Evolutionary conservation across 2,113 vertebrate genomes (phyloP).

Genomic region (Dolichotis patagonum): DNA sequence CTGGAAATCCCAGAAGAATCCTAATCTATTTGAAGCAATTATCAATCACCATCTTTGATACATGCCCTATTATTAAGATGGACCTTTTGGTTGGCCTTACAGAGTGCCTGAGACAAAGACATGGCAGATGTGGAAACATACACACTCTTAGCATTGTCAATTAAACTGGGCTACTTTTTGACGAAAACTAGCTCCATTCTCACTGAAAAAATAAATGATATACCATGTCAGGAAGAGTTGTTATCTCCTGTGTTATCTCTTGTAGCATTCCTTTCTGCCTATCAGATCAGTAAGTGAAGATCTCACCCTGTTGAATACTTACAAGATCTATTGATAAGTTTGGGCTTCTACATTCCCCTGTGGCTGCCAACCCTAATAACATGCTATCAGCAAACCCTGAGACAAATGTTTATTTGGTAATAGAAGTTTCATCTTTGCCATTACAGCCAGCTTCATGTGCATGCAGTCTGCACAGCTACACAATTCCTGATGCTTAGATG

Average conservation of each 20-base stretch:
- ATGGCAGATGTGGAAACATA: background rate
- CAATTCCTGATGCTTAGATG: background rate
- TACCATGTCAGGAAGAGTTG: background rate
- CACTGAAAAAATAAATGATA: background rate
- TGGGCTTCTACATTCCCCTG: background rate
- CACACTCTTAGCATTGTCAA: background rate
- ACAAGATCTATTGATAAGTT: background rate
- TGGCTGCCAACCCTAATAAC: background rate
- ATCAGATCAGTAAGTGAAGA: background rate
- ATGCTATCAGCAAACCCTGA: background rate
- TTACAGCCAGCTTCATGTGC: background rate
- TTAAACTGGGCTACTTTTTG: background rate
- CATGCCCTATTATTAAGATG: background rate
- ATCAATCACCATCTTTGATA: background rate
- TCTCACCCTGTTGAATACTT: background rate
- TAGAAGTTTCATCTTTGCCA: background rate
- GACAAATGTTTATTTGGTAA: background rate
- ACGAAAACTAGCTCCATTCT: background rate
- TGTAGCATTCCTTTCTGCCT: background rate
- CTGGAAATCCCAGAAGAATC: background rate
- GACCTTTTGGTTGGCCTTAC: background rate
- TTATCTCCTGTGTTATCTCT: background rate
- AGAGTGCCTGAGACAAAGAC: background rate
- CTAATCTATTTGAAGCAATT: background rate
- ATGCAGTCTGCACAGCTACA: background rate